Base-by-base conservation (phyloP, 1,140 invertebrate species). In the Leptonema lineaticorne region DNA sequence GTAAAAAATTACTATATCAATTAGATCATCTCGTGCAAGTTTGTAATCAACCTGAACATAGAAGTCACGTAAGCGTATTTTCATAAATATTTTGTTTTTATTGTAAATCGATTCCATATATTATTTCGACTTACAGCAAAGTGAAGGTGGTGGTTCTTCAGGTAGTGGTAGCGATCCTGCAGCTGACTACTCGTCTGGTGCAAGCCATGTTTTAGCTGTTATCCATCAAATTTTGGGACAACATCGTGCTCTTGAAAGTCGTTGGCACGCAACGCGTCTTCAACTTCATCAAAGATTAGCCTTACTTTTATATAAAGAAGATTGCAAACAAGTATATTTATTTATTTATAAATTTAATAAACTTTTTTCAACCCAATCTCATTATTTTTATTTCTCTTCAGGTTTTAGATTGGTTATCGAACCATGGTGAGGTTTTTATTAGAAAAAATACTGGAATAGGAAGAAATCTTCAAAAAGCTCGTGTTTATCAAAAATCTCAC, bases 391-490 rank as follows among this genome's bases (percentile, higher is more conserved):
- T 22, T 5, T 20, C 24, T 26, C 9, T 53, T n/a, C 26, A 93
- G 90, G 96, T 99, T 29, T 82, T 99, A 56, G 95, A 98, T 75
- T 99, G 97, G 97, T 78, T 99, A 56, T 92, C 96, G 63, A 97
- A 97, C 76, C 97, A 99, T 78, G 97, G 97, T n/a, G 96, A 99
- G 84, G 95, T 97, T 2, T 99, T 99, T 78, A 86, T 99, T 27
- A 86, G 92, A 72, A 98, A 98, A 78, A 99, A 99, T 78, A 94
- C 92, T 4, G 94, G 94, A 11, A 95, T 99, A 67, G 97, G 97
- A 48, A 86, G 95, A 70, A 97, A 95, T 83, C 82, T 98, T 66
- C 92, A 95, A 77, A 94, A 96, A 81, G 94, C 96, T 9, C 87
- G 93, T 75, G 92, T 95, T 1, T 93, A 97, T 80, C 96, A 98